Base-by-base conservation (phyloP, 2,113 vertebrate species). In the Phoxinus phoxinus region DNA sequence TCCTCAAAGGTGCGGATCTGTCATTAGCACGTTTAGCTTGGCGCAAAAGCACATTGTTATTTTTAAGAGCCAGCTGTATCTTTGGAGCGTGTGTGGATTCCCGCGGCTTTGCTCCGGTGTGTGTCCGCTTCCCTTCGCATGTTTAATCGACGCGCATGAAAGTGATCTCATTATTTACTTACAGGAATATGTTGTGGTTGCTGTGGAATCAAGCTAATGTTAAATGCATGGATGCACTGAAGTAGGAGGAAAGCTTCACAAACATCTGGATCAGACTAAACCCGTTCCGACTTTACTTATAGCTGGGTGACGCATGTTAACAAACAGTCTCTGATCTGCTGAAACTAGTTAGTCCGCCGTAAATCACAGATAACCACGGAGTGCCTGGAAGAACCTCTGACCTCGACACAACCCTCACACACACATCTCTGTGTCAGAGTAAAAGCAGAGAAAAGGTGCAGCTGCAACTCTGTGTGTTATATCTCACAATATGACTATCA, bases 251-350 rank as follows among this genome's bases (percentile, higher is more conserved):
- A 1, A 51, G 88, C 90, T 92, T 41, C 56, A 75, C 80, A 96
- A 91, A 93, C 92, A 94, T 95, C 93, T 92, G 89, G 82, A 90
- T 91, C 92, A 89, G 91, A 89, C 93, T 95, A 95, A 96, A 92
- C 93, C 90, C 87, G 93, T 95, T 96, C 94, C 95, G 96, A 96
- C 94, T 95, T 93, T 91, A 94, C 80, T 92, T 90, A 90, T 92
- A 92, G 92, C 90, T 90, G 93, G 96, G 94, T 92, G 92, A 94
- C 79, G 83, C 93, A 86, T 93, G 90, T 96, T 95, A 96, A 96
- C 93, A 96, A 13, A 89, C 92, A 91, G 92, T 84, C 93, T 95
- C 92, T 92, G 92, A 95, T 94, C 94, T 91, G 88, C 91, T 89
- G 76, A 89, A 89, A 92, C 92, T 91, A 93, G 93, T 93, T 92